Conservation (phyloP, 2,888 invertebrate species). For the Perizoma flavofasciatum region DNA sequence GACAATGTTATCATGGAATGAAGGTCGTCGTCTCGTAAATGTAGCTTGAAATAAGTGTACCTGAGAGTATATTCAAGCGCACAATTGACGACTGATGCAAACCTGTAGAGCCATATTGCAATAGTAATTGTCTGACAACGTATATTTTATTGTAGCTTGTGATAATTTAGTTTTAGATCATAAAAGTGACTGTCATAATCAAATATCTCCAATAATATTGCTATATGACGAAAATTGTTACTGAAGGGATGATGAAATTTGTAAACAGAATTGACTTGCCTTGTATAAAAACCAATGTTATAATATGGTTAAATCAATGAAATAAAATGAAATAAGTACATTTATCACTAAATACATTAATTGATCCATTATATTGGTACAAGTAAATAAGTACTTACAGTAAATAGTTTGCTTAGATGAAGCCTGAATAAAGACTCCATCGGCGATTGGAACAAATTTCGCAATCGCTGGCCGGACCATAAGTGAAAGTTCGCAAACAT, state of each 20-base stretch:
- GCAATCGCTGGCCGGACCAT: slow-evolving; percentile 57
- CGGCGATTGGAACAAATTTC: slow-evolving; percentile 57
- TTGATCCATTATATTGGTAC: background rate
- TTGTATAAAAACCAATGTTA: no score
- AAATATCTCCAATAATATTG: background rate
- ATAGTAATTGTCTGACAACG: background rate
- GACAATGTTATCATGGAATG: slow-evolving; percentile 19
- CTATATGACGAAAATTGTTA: background rate
- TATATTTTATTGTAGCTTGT: slow-evolving; percentile 1
- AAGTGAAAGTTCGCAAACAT: slow-evolving; percentile 73
- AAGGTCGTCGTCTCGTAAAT: slow-evolving; percentile 11
- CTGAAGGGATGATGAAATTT: background rate
- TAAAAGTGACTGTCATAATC: background rate
- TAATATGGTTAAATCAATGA: no score
- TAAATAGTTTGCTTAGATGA: slow-evolving; percentile 19
- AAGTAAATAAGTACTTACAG: slow-evolving; percentile 7
- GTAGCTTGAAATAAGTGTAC: background rate
- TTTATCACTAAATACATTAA: background rate
- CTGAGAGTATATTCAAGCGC: slow-evolving; percentile 1
- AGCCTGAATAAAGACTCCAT: slow-evolving; percentile 27
- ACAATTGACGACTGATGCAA: slow-evolving; percentile 5
- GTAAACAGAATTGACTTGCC: no score
- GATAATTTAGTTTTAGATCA: background rate
- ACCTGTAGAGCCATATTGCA: slow-evolving; percentile 8
- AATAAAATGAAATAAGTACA: background rate